Percentiles rank a stretch among this genome's conserved stretches.
Conservation (phyloP, 23 tunicate species). For the Clavelina lepadiformis region DNA sequence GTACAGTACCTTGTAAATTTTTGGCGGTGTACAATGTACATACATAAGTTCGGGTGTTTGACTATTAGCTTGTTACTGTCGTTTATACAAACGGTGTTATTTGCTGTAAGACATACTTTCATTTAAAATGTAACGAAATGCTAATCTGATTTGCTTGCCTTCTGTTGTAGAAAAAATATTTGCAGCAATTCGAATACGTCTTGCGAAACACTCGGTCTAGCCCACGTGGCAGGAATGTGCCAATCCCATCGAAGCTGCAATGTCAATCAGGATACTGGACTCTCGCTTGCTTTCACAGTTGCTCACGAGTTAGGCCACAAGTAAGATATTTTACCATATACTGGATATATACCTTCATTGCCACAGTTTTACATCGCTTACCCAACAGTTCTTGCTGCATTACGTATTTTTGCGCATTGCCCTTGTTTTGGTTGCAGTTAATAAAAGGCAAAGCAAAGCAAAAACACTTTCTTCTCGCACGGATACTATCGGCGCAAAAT, state of each 20-base stretch:
- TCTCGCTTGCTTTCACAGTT: conserved; percentile 85
- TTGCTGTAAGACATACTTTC: not conserved
- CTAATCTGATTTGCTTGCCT: not conserved
- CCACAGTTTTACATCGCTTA: too few species aligned
- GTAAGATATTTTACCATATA: too few species aligned
- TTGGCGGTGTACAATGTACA: too few species aligned
- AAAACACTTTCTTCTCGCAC: too few species aligned
- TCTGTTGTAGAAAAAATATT: conserved; percentile 43
- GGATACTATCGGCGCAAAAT: too few species aligned
- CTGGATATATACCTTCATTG: not conserved
- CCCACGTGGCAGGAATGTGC: conserved; percentile 94
- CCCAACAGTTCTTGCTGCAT: too few species aligned
- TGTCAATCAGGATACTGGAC: conserved; percentile 90
- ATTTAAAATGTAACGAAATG: not conserved
- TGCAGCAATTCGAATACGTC: conserved; percentile 74
- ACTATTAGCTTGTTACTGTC: too few species aligned
- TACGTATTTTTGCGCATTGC: too few species aligned
- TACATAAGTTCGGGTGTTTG: too few species aligned
- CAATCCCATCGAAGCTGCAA: conserved; percentile 86
- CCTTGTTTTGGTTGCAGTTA: too few species aligned
- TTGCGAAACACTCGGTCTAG: conserved; percentile 83
- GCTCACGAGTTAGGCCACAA: conserved; percentile 95
- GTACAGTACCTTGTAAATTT: too few species aligned
- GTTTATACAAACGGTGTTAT: not conserved
- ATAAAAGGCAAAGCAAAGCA: too few species aligned